Conservation (phyloP, 1,140 invertebrate species). For the Macrocentrus cingulum region DNA sequence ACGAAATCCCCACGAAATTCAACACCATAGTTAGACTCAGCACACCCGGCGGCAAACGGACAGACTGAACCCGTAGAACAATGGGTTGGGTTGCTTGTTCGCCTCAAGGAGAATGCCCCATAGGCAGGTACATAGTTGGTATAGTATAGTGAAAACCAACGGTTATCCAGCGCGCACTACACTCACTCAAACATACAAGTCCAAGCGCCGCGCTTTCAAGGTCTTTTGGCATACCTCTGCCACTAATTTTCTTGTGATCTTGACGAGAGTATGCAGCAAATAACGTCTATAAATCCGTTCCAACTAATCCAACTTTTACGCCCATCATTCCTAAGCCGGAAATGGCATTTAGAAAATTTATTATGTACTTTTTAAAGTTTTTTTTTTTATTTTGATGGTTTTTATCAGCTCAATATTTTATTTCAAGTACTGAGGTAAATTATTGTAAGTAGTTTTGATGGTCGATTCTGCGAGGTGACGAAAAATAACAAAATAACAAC, state of each 20-base stretch:
- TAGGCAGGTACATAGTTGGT: conserved; percentile 11
- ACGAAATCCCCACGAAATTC: conserved; percentile 15
- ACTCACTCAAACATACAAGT: background rate
- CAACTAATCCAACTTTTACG: too few species aligned
- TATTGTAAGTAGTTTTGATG: too few species aligned
- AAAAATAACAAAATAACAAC: background rate
- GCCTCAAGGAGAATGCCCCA: conserved; percentile 9
- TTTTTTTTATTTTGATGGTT: too few species aligned
- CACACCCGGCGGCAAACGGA: conserved; percentile 1
- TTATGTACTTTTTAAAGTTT: too few species aligned
- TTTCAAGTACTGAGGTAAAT: too few species aligned
- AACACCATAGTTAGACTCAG: too few species aligned
- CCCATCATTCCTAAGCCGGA: too few species aligned
- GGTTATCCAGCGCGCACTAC: background rate
- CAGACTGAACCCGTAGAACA: conserved; percentile 9
- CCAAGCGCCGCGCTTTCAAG: background rate
- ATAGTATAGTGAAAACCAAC: conserved; percentile 6
- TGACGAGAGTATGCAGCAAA: background rate
- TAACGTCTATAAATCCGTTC: too few species aligned
- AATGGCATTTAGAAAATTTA: too few species aligned
- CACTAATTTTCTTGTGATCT: conserved; percentile 13
- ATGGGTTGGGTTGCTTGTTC: conserved; percentile 3
- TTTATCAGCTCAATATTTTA: too few species aligned
- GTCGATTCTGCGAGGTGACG: too few species aligned
- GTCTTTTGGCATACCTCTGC: conserved; percentile 20